phyloP scores from a whole-genome alignment of 2,113 vertebrate genomes.

The Melierax canorus region DNA sequence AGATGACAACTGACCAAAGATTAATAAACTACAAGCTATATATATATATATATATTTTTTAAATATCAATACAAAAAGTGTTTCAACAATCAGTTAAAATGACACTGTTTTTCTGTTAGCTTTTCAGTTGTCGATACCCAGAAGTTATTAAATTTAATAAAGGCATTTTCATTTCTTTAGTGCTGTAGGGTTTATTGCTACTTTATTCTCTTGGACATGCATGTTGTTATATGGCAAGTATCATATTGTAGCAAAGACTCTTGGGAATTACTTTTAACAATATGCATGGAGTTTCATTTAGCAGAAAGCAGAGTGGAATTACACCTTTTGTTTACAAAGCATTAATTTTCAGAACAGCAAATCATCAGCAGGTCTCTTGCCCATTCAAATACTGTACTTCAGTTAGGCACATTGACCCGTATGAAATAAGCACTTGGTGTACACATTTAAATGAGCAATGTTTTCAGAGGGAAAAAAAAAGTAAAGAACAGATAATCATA shows the following conservation, averaged over 20 bases:
- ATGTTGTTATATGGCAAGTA: not conserved
- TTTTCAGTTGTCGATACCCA: not conserved
- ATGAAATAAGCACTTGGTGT: not conserved
- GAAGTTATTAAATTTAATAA: not conserved
- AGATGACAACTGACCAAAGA: not conserved
- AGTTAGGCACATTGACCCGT: accelerated
- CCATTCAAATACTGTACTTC: not conserved
- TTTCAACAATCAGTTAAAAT: not conserved
- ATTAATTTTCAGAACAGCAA: not conserved
- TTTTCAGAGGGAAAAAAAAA: not conserved
- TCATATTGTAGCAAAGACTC: not conserved
- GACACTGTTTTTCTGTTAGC: not conserved
- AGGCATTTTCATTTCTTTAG: not conserved
- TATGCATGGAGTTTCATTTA: not conserved
- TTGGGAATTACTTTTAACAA: not conserved
- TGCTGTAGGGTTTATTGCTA: not conserved
- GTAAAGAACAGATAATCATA: not conserved
- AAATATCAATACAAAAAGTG: not conserved
- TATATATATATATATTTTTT: not conserved
- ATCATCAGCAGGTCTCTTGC: not conserved
- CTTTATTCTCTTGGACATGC: not conserved
- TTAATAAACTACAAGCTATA: not conserved
- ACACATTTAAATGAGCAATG: not conserved
- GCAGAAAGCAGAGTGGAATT: not conserved
- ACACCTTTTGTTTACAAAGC: not conserved